Evolutionary conservation across 2,113 vertebrate species (phyloP).

Genomic region (Cromileptes altivelis): DNA sequence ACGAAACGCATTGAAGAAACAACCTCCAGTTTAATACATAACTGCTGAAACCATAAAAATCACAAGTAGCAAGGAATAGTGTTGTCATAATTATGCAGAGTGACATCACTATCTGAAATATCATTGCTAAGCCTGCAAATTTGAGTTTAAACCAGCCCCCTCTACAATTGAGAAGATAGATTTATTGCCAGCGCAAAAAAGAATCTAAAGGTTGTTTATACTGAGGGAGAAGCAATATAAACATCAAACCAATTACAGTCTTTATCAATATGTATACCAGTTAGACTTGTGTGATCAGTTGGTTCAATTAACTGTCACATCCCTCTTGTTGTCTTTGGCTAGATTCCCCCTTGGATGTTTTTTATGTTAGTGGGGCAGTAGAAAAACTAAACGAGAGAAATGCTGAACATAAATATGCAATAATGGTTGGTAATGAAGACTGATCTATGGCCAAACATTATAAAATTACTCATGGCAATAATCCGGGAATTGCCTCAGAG

Average conservation of each 20-base stretch:
- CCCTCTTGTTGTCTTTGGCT: conserved; percentile 31
- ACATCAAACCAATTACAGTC: conserved; percentile 19
- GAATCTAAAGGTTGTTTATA: neutral
- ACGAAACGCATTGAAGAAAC: neutral
- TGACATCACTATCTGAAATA: neutral
- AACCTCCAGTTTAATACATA: neutral
- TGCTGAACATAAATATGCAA: conserved; percentile 26
- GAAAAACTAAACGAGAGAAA: conserved; percentile 25
- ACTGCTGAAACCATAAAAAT: neutral
- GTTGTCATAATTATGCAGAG: neutral
- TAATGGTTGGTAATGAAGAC: conserved; percentile 22
- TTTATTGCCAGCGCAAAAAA: neutral
- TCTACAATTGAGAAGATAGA: neutral
- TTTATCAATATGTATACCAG: conserved; percentile 44
- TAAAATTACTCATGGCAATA: conserved; percentile 33
- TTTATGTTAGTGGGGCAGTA: conserved; percentile 14
- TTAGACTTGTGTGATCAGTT: conserved; percentile 39
- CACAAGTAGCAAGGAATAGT: neutral
- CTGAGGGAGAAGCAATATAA: too few relatives aligned
- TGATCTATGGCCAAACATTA: conserved; percentile 24
- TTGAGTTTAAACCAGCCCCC: neutral
- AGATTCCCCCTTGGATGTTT: conserved; percentile 4
- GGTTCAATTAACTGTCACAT: conserved; percentile 34
- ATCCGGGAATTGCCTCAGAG: neutral
- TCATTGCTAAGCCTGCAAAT: neutral